These are phyloP conservation scores for Campoplex nolae DNA, from an alignment of 2,888 invertebrate genomes.

Conservation along the genomic window DNA sequence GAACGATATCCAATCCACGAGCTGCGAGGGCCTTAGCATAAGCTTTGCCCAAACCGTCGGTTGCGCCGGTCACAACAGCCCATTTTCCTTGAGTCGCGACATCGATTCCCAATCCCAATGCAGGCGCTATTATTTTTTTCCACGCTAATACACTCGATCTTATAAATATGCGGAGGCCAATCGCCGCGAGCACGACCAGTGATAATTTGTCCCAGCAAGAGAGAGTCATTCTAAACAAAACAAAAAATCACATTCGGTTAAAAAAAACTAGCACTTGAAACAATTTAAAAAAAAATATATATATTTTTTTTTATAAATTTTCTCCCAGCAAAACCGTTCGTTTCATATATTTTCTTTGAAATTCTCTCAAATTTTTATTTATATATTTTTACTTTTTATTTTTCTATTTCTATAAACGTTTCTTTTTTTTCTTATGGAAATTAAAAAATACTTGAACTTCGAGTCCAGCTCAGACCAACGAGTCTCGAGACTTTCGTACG, in stretches of 20 bases:
- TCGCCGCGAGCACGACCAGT: slow-evolving; percentile 78
- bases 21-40: slow-evolving; percentile 92
- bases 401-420: neutral
- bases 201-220: slow-evolving; percentile 82
- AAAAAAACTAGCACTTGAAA: neutral
- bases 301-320: no score
- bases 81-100: slow-evolving; percentile 80
- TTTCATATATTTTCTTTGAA: no score
- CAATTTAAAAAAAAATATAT: neutral
- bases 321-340: no score
- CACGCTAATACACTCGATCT: slow-evolving; percentile 75
- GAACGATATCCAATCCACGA: slow-evolving; percentile 91
- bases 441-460: neutral
- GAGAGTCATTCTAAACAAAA: slow-evolving; percentile 77
- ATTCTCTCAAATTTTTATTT: neutral
- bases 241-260: neutral
- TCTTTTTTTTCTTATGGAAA: neutral
- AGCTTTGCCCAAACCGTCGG: slow-evolving; percentile 96
- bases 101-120: slow-evolving; percentile 80
- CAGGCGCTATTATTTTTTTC: slow-evolving; percentile 81
- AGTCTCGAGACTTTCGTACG: slow-evolving; percentile 47
- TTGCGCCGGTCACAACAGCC: slow-evolving; percentile 93
- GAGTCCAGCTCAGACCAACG: slow-evolving; percentile 43
- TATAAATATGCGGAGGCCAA: slow-evolving; percentile 78
- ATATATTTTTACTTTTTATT: neutral